These are phyloP conservation scores for Chirona hameri DNA, from an alignment of 2,888 invertebrate species.

Conservation along the genomic window DNA sequence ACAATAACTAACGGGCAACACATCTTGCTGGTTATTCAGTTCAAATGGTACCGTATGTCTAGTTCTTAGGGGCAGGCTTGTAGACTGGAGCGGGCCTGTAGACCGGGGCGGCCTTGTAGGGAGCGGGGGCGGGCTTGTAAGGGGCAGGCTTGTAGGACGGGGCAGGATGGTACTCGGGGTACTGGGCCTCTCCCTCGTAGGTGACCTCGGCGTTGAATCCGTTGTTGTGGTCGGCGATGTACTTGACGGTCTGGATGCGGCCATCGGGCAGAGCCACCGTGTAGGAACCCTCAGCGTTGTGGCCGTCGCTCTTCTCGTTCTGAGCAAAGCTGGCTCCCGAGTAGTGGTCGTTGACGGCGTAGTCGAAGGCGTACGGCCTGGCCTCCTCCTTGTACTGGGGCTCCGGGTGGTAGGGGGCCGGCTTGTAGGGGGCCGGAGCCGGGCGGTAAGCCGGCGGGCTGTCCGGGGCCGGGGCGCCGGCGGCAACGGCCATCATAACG, in stretches of 20 bases:
- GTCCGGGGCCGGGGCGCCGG: too few relatives aligned
- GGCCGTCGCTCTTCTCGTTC: constrained; percentile 61
- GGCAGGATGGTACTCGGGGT: too few relatives aligned
- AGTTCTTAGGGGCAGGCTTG: not conserved
- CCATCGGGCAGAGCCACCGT: constrained; percentile 68
- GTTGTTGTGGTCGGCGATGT: constrained; percentile 80
- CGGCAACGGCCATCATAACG: too few relatives aligned
- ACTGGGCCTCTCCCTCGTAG: constrained; percentile 66
- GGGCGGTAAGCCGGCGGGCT: too few relatives aligned
- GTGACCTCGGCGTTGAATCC: constrained; percentile 83
- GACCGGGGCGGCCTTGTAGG: not conserved
- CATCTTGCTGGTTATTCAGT: too few relatives aligned
- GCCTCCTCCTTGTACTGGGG: not conserved
- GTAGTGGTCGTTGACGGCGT: constrained; percentile 59
- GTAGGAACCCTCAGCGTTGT: constrained; percentile 61
- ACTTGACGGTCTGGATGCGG: constrained; percentile 76
- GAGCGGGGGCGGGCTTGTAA: not conserved
- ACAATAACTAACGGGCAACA: too few relatives aligned
- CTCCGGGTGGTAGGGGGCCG: too few relatives aligned
- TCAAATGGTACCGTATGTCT: not conserved
- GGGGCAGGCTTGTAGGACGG: constrained; percentile 5
- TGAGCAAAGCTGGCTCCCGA: constrained; percentile 61
- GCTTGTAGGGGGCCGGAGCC: too few relatives aligned
- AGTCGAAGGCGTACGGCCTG: constrained; percentile 59
- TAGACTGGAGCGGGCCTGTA: not conserved